Evolutionary conservation across 2,888 invertebrate genomes (phyloP).

Genomic region (Noctua comes): DNA sequence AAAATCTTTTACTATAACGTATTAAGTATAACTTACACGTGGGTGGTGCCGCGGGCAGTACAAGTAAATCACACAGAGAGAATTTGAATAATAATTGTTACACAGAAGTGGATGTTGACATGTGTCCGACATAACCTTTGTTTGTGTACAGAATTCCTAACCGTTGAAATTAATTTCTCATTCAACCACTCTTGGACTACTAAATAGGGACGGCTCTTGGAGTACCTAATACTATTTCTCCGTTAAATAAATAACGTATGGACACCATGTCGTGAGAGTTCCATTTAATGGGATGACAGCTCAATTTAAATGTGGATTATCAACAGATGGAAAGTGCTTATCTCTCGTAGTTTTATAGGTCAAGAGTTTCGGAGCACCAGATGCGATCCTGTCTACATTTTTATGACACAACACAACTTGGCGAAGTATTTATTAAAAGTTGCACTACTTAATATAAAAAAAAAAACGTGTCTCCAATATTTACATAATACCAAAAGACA

Average conservation of each 20-base stretch:
- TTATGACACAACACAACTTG: not conserved
- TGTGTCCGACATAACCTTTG: conserved; percentile 36
- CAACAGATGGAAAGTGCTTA: conserved; percentile 6
- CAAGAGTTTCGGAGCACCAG: not conserved
- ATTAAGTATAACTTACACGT: not conserved
- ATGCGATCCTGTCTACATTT: not conserved
- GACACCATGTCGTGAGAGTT: not conserved
- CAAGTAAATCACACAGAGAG: conserved; percentile 17
- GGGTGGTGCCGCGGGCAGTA: not conserved
- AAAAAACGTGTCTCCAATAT: not conserved
- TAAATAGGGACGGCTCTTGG: conserved; percentile 15
- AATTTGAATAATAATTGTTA: conserved; percentile 41
- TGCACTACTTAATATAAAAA: not conserved
- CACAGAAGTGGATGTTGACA: conserved; percentile 42
- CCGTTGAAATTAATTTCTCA: conserved; percentile 39
- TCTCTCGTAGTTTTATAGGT: not conserved
- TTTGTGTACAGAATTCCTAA: conserved; percentile 42
- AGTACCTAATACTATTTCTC: not conserved
- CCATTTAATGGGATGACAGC: conserved; percentile 2
- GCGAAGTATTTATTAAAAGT: conserved; percentile 1
- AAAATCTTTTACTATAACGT: not conserved
- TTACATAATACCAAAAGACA: too few relatives aligned
- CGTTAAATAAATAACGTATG: not conserved
- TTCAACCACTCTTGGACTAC: conserved; percentile 32
- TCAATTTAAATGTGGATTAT: not conserved